phyloP scores from a whole-genome alignment of 2,113 vertebrate genomes.

The Mobula birostris region DNA sequence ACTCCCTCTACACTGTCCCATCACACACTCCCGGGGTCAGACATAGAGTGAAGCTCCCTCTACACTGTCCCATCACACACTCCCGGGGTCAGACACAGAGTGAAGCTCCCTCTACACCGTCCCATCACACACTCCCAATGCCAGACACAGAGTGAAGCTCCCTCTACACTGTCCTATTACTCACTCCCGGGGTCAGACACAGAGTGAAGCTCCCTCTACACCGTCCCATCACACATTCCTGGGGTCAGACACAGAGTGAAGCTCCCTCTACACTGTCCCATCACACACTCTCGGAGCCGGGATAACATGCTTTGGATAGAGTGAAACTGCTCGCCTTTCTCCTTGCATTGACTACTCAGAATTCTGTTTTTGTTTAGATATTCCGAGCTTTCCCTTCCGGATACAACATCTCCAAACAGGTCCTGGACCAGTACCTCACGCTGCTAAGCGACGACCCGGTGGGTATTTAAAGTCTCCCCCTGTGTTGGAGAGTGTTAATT shows the following conservation, averaged over 20 bases:
- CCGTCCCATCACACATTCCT: too few relatives aligned
- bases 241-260: neutral
- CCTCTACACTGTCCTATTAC: neutral
- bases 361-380: slow-evolving; percentile 55
- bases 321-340: neutral
- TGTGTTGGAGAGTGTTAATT: too few relatives aligned
- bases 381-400: slow-evolving; percentile 76
- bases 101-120: neutral
- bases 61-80: too few relatives aligned
- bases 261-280: neutral
- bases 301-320: neutral
- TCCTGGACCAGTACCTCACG: slow-evolving; percentile 86
- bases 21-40: too few relatives aligned
- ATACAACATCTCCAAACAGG: slow-evolving; percentile 80
- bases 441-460: slow-evolving; percentile 88
- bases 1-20: neutral
- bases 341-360: too few relatives aligned
- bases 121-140: too few relatives aligned
- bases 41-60: neutral
- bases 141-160: neutral
- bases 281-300: too few relatives aligned
- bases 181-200: too few relatives aligned
- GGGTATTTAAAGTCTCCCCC: slow-evolving; percentile 40
- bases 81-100: neutral
- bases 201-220: neutral